Evolutionary conservation across 2,888 invertebrate genomes (phyloP), one percentile per base, ranked within the genome.

Genomic region (Caradrina clavipalpis): DNA sequence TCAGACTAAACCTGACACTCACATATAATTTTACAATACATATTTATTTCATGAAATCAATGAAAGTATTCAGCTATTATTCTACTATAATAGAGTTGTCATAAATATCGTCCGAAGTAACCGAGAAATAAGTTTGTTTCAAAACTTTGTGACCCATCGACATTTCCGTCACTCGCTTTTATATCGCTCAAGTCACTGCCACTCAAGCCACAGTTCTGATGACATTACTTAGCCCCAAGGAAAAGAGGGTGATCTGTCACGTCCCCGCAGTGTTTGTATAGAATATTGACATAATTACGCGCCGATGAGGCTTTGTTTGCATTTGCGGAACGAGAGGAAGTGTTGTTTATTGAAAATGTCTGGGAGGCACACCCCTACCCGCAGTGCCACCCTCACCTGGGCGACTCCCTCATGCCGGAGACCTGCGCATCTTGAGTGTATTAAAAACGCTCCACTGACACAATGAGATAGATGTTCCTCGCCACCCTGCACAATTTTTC

Each of bases 201-300:
- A 69, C 60, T 76, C 54, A 53, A 56, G 39, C 62, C 64, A 51
- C 55, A 66, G 58, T 54, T 68, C 50, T 67, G 69, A 76, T 63
- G 67, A 42, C 73, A 66, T 80, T 76, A 76, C 68, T 72, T 31
- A 62, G 55, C 50, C 53, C 35, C 17, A 55, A 45, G 55, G 61
- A 54, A 71, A 67, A 49, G 56, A 55, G 56, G 77, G 81, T 86
- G 78, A 85, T 87, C 83, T 70, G 83, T 86, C 86, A 83, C 73
- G 78, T 78, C 70, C 66, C 75, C 53, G 35, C 54, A 42, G 51
- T 67, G 70, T 76, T 80, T 75, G 79, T 82, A 68, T 76, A 68
- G 72, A 83, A 80, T 86, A 88, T 89, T 88, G 89, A 86, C 87
- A 86, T 88, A 88, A 91, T 90, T 90, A 88, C 84, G 82, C 73